Conservation (phyloP, 2,797 vertebrate genomes). For the Amniataba percoides region DNA sequence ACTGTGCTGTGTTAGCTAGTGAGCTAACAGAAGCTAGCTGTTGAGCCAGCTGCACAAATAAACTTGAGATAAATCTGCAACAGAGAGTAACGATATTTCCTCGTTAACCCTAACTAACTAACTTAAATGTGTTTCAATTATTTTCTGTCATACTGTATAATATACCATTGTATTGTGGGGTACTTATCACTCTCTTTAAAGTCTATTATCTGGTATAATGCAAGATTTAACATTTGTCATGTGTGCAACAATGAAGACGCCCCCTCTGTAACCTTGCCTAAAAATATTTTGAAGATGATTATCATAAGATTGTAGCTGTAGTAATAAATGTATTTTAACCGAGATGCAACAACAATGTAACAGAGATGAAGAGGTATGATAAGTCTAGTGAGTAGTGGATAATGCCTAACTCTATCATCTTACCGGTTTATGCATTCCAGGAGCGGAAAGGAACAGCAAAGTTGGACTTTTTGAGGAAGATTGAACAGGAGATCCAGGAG, state of each 20-base stretch:
- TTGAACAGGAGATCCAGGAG: constrained; percentile 92
- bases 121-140: no score
- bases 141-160: neutral
- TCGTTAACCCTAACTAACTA: no score
- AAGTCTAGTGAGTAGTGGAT: no score
- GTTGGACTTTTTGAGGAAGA: constrained; percentile 94
- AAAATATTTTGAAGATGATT: no score
- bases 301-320: no score
- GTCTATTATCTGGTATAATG: neutral
- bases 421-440: constrained; percentile 71
- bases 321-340: no score
- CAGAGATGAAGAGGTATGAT: no score
- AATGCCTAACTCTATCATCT: no score
- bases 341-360: no score
- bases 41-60: constrained; percentile 31
- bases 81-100: neutral
- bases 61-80: constrained; percentile 2
- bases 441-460: constrained; percentile 97
- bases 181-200: neutral
- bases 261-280: no score
- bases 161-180: accelerated
- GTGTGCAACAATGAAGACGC: no score
- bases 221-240: no score
- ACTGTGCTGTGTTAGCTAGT: constrained; percentile 59
- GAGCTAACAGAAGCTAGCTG: constrained; percentile 65